Evolutionary conservation across 2,113 vertebrate genomes (phyloP), one percentile per base, ranked within the genome.

Genomic region (Aleadryas rufinucha): DNA sequence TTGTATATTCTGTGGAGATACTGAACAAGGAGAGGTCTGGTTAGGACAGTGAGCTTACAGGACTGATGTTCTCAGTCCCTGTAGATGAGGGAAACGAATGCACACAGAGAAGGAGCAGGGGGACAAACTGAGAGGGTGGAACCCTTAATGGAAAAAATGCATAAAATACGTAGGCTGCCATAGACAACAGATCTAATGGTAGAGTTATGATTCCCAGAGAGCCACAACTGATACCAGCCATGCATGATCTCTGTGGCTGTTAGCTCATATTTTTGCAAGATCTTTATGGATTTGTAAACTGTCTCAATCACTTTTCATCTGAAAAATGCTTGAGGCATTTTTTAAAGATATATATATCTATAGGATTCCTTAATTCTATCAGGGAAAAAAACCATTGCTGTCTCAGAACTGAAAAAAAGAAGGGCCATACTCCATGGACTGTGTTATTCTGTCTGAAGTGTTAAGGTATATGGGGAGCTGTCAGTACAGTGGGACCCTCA

Each of bases 141-240:
- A 91, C 3, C 10, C 13, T 52, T 78, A 37, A 47, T 74, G 50
- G 18, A 74, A 47, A 84, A 88, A 76, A 31, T 24, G 4, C 23
- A 3, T 60, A 4, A 50, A 82, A 31, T 68, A 30, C 0, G 0
- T 42, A 19, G 65, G 16, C 37, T 56, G 47, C 14, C 18, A 4
- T 4, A 60, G 57, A 10, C 52, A 69, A 16, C 9, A 47, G 16
- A 10, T 21, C 11, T 16, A 23, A 10, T 50, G 63, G 39, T 65
- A 54, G 37, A 80, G n/a, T n/a, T 28, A 5, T 20, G 37, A 49
- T 76, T 87, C 50, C 22, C 35, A 33, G 45, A 56, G 54, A 56
- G 3, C 41, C n/a, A 24, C 33, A 37, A 20, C 18, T 57, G n/a
- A 5, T 84, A 47, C 2, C 19, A 78, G 59, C 45, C 8, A 7